phyloP scores from a whole-genome alignment of 1,140 invertebrate genomes.

The Meteorus sp. region DNA sequence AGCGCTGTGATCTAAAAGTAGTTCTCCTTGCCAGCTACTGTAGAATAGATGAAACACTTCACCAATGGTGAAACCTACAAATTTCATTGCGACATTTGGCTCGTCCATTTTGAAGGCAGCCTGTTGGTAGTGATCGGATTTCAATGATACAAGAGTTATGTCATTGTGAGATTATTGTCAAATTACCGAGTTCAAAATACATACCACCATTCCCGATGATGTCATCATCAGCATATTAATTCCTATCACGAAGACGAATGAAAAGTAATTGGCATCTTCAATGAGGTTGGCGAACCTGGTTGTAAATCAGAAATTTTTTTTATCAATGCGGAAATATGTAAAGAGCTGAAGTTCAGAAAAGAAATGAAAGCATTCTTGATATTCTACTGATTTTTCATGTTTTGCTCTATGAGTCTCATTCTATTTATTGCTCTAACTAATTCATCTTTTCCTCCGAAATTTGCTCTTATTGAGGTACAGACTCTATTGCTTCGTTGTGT shows the following conservation, averaged over 20 bases:
- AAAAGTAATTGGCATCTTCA: slow-evolving; percentile 22
- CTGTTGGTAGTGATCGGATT: neutral
- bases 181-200: neutral
- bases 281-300: slow-evolving; percentile 19
- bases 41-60: slow-evolving; percentile 24
- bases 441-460: neutral
- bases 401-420: too few species aligned
- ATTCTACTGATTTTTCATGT: too few species aligned
- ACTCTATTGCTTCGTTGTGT: slow-evolving; percentile 15
- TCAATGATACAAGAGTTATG: neutral
- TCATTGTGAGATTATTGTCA: neutral
- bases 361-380: too few species aligned
- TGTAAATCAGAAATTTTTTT: neutral
- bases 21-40: slow-evolving; percentile 25
- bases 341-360: too few species aligned
- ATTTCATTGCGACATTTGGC: slow-evolving; percentile 16
- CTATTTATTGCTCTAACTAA: too few species aligned
- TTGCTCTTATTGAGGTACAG: neutral
- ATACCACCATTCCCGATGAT: slow-evolving; percentile 16
- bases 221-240: slow-evolving; percentile 27
- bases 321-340: too few species aligned
- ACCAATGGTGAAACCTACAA: slow-evolving; percentile 18
- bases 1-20: slow-evolving; percentile 21
- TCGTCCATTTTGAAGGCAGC: slow-evolving; percentile 24
- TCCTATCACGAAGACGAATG: slow-evolving; percentile 16